phyloP scores from a whole-genome alignment of 2,113 vertebrate species.

The Rhipidura dahli region DNA sequence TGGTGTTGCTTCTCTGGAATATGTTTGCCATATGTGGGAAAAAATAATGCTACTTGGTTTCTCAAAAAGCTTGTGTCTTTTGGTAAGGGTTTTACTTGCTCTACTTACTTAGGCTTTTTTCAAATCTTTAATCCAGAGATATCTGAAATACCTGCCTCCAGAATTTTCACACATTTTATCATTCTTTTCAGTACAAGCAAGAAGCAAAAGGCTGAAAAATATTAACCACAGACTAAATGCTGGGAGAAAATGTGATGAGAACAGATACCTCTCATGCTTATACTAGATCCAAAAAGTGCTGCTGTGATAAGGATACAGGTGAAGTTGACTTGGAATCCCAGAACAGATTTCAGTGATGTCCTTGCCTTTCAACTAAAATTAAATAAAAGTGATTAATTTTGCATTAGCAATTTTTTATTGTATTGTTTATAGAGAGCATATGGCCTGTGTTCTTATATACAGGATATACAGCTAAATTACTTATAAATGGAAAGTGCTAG shows the following conservation, averaged over 20 bases:
- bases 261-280: neutral
- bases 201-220: neutral
- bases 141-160: neutral
- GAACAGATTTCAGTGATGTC: neutral
- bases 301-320: neutral
- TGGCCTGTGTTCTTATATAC: neutral
- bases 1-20: conserved; percentile 50
- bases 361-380: neutral
- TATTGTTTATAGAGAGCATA: neutral
- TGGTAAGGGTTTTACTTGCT: neutral
- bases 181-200: neutral
- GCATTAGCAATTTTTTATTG: neutral
- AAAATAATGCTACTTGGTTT: conserved; percentile 22
- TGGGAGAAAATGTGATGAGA: neutral
- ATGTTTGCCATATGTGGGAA: conserved; percentile 56
- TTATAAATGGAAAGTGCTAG: neutral
- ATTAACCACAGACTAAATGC: neutral
- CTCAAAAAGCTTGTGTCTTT: neutral
- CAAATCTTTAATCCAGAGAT: neutral
- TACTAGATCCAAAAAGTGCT: neutral
- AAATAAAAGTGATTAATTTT: neutral
- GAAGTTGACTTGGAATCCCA: neutral
- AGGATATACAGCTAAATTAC: neutral
- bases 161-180: neutral
- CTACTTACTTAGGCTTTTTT: conserved; percentile 22